Base-by-base conservation (phyloP, 2,888 invertebrate genomes). In the Atethmia centrago region DNA sequence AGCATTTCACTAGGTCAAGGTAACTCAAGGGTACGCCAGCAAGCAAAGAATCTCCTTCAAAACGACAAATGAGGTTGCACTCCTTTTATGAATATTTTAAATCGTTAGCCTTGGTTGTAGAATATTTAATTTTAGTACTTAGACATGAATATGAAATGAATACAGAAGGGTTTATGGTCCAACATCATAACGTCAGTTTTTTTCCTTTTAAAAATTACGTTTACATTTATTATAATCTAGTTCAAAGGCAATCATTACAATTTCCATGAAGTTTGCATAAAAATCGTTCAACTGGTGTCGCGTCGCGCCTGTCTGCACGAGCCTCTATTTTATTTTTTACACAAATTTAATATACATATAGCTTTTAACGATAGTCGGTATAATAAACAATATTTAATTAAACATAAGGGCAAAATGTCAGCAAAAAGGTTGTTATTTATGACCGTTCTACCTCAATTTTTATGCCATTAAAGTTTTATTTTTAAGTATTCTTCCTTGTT, bases 61-160 rank as follows among this genome's bases (percentile, higher is more conserved):
- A 67, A 58, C 55, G 42, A 10, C 25, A 66, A 74, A 74, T 31
- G 47, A 63, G 56, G 47, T 45, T 49, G n/a, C 47, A 51, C 16
- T 8, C 14, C n/a, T 19, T 75, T 56, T 67, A 65, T 80, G 61
- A 77, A 80, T 66, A 78, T 74, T 67, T 63, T 19, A 80, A 31
- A 58, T 31, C 51, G 21, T 21, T n/a, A 14, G 53, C 51, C 76
- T 63, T 62, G n/a, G 51, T 47, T 62, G 62, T 79, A 66, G 80
- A 83, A 87, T 87, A 80, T 82, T 85, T 79, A 88, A 86, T 86
- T 80, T 84, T 67, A 79, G 64, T 59, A 61, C 61, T 53, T 72
- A 25, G 45, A 25, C 71, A 80, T n/a, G 80, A 76, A 82, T 80
- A 45, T 58, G 40, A 72, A 63, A 67, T 71, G 21, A 71, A 58